Percentiles rank a stretch among this genome's conserved stretches.
Evolutionary conservation across 2,888 invertebrate species (phyloP).

Genomic region (Nemoura dubitans): DNA sequence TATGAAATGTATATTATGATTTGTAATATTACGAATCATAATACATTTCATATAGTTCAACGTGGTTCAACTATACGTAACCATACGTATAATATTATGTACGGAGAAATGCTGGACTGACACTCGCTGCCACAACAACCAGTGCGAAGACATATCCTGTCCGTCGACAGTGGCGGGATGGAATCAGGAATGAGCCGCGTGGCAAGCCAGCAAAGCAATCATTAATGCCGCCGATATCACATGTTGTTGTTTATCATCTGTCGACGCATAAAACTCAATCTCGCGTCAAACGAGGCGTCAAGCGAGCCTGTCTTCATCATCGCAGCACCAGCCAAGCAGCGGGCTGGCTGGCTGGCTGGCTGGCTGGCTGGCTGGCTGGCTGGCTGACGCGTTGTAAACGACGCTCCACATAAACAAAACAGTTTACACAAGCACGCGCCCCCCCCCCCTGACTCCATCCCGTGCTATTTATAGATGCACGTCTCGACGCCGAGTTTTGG

Average conservation of each 20-base stretch:
- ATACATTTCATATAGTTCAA: no score
- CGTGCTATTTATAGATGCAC: not conserved
- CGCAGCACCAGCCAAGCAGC: not conserved
- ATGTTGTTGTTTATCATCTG: not conserved
- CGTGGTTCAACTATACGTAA: no score
- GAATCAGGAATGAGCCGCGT: no score
- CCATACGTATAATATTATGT: no score
- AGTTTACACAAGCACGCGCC: not conserved
- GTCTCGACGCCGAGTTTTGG: not conserved
- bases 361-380: no score
- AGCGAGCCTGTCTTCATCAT: slow-evolving; percentile 7
- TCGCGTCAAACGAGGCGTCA: not conserved
- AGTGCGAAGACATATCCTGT: not conserved
- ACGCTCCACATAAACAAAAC: not conserved
- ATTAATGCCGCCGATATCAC: not conserved
- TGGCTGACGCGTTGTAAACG: not conserved
- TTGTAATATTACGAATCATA: no score
- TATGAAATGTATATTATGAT: no score
- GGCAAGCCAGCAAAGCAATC: not conserved
- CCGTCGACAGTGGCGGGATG: not conserved
- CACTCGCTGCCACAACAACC: no score
- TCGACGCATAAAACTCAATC: not conserved
- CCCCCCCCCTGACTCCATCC: not conserved
- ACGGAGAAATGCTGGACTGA: no score
- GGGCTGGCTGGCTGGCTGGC: no score